A percentile compares a stretch with the other conserved stretches of the same genome.
These are phyloP conservation scores for Falcaria lacertinaria DNA, from an alignment of 2,888 invertebrate species.

Conservation along the genomic window DNA sequence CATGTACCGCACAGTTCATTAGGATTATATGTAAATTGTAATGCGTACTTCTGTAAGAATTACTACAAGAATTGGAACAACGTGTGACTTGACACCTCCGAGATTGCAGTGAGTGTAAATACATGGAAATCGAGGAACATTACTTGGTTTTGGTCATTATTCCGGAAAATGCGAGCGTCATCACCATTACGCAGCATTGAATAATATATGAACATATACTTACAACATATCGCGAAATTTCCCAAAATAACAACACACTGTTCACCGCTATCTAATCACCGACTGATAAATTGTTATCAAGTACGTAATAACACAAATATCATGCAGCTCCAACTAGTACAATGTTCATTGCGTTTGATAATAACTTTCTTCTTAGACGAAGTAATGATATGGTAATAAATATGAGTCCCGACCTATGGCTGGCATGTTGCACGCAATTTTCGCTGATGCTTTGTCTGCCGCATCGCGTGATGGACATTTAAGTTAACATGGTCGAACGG, in stretches of 20 bases:
- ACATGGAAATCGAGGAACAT: too few species aligned
- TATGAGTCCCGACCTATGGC: conserved; percentile 48
- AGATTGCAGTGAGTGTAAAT: too few species aligned
- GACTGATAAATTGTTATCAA: conserved; percentile 30
- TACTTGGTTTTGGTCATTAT: too few species aligned
- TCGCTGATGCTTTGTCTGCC: conserved; percentile 30
- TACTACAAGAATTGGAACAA: too few species aligned
- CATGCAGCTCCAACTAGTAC: conserved; percentile 12
- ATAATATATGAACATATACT: conserved; percentile 10
- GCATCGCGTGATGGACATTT: conserved; percentile 46
- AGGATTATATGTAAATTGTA: too few species aligned
- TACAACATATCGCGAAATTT: conserved; percentile 17
- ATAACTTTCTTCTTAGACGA: too few species aligned
- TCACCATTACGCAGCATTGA: conserved; percentile 13
- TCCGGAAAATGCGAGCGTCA: background rate
- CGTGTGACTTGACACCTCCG: too few species aligned
- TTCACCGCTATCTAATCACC: conserved; percentile 32
- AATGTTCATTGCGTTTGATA: conserved; percentile 7
- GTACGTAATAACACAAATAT: conserved; percentile 23
- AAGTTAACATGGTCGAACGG: conserved; percentile 40
- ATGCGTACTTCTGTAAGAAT: too few species aligned
- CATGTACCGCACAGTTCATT: too few species aligned
- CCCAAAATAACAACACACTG: conserved; percentile 29
- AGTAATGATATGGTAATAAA: conserved; percentile 5
- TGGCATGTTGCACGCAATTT: conserved; percentile 46